Evolutionary conservation across 2,113 vertebrate genomes (phyloP).

Genomic region (Tichodroma muraria): DNA sequence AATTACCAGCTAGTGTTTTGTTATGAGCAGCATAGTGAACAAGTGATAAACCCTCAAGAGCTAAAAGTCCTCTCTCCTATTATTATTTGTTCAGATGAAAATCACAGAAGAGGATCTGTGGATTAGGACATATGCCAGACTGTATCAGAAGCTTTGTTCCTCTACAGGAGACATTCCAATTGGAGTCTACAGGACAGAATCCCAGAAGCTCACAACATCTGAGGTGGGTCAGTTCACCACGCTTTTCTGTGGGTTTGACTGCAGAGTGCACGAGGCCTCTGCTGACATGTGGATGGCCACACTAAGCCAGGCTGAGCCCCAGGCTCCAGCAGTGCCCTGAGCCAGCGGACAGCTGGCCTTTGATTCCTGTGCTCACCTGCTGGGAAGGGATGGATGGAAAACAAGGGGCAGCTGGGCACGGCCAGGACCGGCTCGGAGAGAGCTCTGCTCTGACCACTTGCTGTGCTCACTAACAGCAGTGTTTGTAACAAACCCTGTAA

Average conservation of each 20-base stretch:
- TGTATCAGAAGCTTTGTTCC: constrained; percentile 94
- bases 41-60: background rate
- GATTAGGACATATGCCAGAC: constrained; percentile 90
- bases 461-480: background rate
- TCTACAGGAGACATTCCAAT: constrained; percentile 92
- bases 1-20: background rate
- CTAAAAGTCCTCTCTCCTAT: background rate
- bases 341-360: background rate
- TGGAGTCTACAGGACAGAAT: constrained; percentile 90
- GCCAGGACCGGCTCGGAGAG: background rate
- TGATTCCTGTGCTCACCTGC: background rate
- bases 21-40: background rate
- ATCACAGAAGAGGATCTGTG: constrained; percentile 90
- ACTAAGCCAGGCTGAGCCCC: background rate
- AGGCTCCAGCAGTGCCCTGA: background rate
- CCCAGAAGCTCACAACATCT: constrained; percentile 82
- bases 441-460: background rate
- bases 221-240: constrained; percentile 72
- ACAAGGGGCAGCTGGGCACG: background rate
- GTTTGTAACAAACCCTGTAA: background rate
- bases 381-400: background rate
- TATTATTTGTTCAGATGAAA: constrained; percentile 78
- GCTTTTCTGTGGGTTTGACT: background rate
- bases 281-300: background rate
- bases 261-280: background rate